Evolutionary conservation across 2,797 vertebrate genomes (phyloP).

Genomic region (Tragelaphus oryx): DNA sequence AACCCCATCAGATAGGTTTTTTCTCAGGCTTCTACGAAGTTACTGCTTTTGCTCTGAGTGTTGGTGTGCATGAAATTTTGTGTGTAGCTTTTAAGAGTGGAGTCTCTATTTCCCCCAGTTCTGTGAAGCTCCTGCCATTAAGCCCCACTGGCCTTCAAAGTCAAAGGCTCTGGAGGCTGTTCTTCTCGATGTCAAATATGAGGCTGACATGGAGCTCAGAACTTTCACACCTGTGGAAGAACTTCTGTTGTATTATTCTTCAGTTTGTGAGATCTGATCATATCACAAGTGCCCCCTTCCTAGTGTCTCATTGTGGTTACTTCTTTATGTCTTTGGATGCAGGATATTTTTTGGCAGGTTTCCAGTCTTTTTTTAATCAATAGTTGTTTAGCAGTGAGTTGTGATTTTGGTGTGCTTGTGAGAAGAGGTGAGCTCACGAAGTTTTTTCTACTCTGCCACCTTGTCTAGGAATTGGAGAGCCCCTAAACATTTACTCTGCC

Average conservation of each 20-base stretch:
- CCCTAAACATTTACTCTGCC: background rate
- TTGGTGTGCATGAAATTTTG: background rate
- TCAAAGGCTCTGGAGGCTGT: background rate
- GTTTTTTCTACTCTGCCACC: background rate
- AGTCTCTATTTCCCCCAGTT: background rate
- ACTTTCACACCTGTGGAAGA: background rate
- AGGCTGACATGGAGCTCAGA: background rate
- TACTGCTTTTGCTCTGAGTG: background rate
- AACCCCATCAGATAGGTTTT: background rate
- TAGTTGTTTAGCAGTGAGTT: background rate
- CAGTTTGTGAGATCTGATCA: background rate
- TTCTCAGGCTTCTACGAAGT: background rate
- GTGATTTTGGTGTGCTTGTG: background rate
- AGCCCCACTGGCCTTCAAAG: background rate
- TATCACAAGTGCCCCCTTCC: background rate
- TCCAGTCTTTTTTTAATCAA: background rate
- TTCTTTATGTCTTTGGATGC: background rate
- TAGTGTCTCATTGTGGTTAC: background rate
- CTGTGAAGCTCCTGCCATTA: background rate
- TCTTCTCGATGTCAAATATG: background rate
- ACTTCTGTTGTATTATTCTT: background rate
- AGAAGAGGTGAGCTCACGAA: background rate
- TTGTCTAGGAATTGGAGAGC: background rate
- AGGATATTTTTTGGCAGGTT: background rate
- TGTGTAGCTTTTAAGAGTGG: background rate